phyloP scores from a whole-genome alignment of 2,888 invertebrate genomes.

The Drosophila dives region DNA sequence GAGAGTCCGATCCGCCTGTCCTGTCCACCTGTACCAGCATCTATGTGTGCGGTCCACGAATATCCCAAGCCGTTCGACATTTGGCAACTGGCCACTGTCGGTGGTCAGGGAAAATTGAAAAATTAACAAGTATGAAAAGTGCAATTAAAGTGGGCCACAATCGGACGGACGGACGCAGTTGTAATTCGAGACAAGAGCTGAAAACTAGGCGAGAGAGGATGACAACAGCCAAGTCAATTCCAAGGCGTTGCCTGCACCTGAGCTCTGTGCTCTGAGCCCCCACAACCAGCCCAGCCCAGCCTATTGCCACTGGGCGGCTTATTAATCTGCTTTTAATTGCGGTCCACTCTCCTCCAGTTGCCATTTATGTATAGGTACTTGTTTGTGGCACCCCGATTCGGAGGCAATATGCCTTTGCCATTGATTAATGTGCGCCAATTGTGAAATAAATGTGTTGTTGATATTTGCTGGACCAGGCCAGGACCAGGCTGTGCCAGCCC shows the following conservation, averaged over 20 bases:
- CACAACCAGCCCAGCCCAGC: conserved; percentile 9
- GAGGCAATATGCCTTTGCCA: conserved; percentile 46
- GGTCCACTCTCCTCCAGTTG: conserved; percentile 46
- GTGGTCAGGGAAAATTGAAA: conserved; percentile 82
- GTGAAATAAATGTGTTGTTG: conserved; percentile 81
- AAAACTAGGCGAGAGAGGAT: conserved; percentile 52
- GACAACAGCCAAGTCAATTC: conserved; percentile 40
- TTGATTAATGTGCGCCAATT: conserved; percentile 80
- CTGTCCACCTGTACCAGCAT: conserved; percentile 73
- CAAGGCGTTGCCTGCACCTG: conserved; percentile 53
- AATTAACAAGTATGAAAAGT: conserved; percentile 84
- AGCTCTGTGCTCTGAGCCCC: conserved; percentile 31
- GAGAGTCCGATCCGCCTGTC: conserved; percentile 40
- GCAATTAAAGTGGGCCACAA: conserved; percentile 80
- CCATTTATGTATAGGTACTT: conserved; percentile 29
- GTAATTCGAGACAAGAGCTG: conserved; percentile 52
- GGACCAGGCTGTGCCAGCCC: conserved; percentile 2
- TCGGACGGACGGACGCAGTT: conserved; percentile 36
- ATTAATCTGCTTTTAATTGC: conserved; percentile 84
- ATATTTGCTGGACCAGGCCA: conserved; percentile 42
- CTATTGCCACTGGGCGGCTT: conserved; percentile 68
- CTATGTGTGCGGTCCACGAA: conserved; percentile 67
- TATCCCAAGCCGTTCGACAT: conserved; percentile 62
- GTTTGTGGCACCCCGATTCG: conserved; percentile 61
- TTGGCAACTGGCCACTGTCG: conserved; percentile 66